Evolutionary conservation across 2,113 vertebrate species (phyloP), one percentile per base, ranked within the genome.

Genomic region (Urocolius indicus): DNA sequence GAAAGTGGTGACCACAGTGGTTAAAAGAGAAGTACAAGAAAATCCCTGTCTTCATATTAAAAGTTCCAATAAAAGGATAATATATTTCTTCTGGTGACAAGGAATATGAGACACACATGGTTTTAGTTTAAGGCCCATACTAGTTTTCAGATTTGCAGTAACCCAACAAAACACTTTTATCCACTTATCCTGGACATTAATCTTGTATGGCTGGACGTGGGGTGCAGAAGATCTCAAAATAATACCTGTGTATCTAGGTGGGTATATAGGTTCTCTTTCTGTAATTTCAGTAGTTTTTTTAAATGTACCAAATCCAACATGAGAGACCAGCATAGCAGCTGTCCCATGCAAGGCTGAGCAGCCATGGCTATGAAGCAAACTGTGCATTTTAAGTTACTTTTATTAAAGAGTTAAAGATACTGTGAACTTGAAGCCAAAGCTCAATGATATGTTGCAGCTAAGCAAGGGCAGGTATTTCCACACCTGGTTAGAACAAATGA

Each of bases 171-270:
- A 63, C 2, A 0, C 4, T 80, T 62, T 88, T 49, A 38, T 54
- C 15, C n/a, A 0, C 38, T 72, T 3, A 1, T 20, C 34, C 34
- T 72, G 62, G 36, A 11, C 4, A 6, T 6, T 32, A 57, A n/a
- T 13, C 18, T 26, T 32, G 38, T 36, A 59, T 48, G 46, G 38
- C 10, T 46, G 54, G 7, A 78, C 36, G 5, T 4, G 20, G 17
- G 38, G 8, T 29, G 8, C 5, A 65, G 27, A 22, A 3, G 26
- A 11, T 32, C 27, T 41, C 24, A n/a, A 58, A 58, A 26, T 27
- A 72, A 41, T 18, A 22, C 1, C 3, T 3, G 22, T 13, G 5
- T 26, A 20, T 10, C 46, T 1, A 54, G 21, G 17, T 32, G 48
- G 62, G 21, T 15, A n/a, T 21, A 48, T 13, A 46, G 26, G 23